Conservation (phyloP, 2,113 vertebrate species). For the Melanostigma gelatinosum region DNA sequence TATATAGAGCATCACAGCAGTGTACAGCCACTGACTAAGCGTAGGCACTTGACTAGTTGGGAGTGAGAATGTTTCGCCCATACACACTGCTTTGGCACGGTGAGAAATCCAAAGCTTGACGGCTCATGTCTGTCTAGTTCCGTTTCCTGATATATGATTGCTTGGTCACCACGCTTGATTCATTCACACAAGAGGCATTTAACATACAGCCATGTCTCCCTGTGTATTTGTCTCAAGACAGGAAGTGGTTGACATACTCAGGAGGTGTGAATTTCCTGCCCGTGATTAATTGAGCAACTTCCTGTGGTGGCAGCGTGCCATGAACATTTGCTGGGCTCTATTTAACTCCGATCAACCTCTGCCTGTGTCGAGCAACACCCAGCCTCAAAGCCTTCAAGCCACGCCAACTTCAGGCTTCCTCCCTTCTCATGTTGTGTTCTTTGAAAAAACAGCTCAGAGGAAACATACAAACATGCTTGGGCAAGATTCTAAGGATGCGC, state of each 20-base stretch:
- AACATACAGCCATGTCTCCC: slow-evolving; percentile 38
- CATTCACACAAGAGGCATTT: neutral
- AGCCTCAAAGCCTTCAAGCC: slow-evolving; percentile 28
- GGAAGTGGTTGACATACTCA: slow-evolving; percentile 66
- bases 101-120: neutral
- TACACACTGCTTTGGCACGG: neutral
- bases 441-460: slow-evolving; percentile 36
- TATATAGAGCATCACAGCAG: neutral
- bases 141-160: neutral
- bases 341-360: slow-evolving; percentile 64
- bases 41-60: neutral
- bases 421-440: slow-evolving; percentile 42
- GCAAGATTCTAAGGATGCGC: neutral
- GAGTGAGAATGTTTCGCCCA: neutral
- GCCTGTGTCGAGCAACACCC: slow-evolving; percentile 37
- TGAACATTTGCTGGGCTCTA: slow-evolving; percentile 45
- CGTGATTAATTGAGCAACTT: slow-evolving; percentile 64
- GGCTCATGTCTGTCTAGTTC: neutral
- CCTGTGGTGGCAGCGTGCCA: slow-evolving; percentile 50
- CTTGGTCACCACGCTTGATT: neutral
- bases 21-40: neutral
- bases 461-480: slow-evolving; percentile 48
- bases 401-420: slow-evolving; percentile 27
- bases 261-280: slow-evolving; percentile 74
- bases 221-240: slow-evolving; percentile 63